phyloP scores from a whole-genome alignment of 2,797 vertebrate genomes.

The Chaunax sp. region DNA sequence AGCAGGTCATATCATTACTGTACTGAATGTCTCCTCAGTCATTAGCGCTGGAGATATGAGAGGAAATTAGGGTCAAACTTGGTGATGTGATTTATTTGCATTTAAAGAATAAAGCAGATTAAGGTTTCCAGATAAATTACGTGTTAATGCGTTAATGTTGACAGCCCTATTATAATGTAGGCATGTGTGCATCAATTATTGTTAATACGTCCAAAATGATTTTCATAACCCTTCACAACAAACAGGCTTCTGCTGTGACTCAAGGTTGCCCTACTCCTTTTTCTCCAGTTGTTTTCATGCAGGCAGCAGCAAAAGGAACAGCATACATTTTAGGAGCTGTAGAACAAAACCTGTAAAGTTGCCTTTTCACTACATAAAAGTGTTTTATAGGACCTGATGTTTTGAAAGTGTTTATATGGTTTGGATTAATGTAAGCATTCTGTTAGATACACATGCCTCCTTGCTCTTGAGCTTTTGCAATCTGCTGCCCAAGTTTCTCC shows the following conservation, averaged over 20 bases:
- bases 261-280: slow-evolving; percentile 10
- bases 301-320: slow-evolving; percentile 28
- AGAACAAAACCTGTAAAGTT: slow-evolving; percentile 76
- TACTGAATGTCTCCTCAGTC: too few species aligned
- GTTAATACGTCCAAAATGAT: too few species aligned
- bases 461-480: slow-evolving; percentile 69
- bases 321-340: slow-evolving; percentile 56
- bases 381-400: slow-evolving; percentile 80
- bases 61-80: too few species aligned
- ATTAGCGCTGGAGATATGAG: too few species aligned
- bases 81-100: too few species aligned
- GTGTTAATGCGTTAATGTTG: too few species aligned
- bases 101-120: too few species aligned
- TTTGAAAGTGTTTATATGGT: slow-evolving; percentile 87
- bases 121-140: too few species aligned
- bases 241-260: slow-evolving; percentile 5
- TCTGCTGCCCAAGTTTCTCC: slow-evolving; percentile 67
- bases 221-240: too few species aligned
- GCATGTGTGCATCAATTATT: too few species aligned
- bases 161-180: too few species aligned
- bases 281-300: slow-evolving; percentile 35
- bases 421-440: slow-evolving; percentile 71
- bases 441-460: slow-evolving; percentile 62
- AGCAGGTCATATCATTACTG: too few species aligned
- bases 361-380: slow-evolving; percentile 85